A percentile compares a stretch with the other conserved stretches of the same genome.
phyloP scores from a whole-genome alignment of 2,113 vertebrate genomes.

The Stictonetta naevosa region DNA sequence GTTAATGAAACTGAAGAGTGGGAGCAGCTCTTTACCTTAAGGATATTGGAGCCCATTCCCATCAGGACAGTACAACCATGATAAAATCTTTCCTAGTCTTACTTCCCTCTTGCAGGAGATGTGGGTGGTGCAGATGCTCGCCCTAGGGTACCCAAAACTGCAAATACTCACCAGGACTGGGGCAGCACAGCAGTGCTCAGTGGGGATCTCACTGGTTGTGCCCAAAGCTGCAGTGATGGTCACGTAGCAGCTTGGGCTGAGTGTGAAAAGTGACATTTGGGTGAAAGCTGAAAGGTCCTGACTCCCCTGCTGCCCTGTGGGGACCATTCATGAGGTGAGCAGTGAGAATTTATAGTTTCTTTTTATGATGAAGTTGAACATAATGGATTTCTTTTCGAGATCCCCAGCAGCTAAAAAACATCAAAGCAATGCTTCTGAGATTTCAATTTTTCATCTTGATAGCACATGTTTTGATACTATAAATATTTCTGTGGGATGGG shows the following conservation, averaged over 20 bases:
- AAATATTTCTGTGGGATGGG: conserved; percentile 40
- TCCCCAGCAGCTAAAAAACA: neutral
- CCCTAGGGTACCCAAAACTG: neutral
- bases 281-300: neutral
- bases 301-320: neutral
- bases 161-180: neutral
- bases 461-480: neutral
- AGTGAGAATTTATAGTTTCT: neutral
- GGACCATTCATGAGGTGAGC: neutral
- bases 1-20: neutral
- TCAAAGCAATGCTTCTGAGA: neutral
- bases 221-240: neutral
- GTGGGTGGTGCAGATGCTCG: neutral
- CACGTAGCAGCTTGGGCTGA: neutral
- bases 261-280: neutral
- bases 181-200: neutral
- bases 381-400: neutral
- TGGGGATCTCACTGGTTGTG: neutral
- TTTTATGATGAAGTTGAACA: neutral
- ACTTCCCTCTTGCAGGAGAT: neutral
- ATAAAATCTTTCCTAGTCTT: neutral
- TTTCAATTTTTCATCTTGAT: conserved; percentile 34
- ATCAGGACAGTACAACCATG: neutral
- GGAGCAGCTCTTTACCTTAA: neutral
- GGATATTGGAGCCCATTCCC: neutral